Conservation (phyloP, 2,113 vertebrate genomes). For the Zapornia atra region DNA sequence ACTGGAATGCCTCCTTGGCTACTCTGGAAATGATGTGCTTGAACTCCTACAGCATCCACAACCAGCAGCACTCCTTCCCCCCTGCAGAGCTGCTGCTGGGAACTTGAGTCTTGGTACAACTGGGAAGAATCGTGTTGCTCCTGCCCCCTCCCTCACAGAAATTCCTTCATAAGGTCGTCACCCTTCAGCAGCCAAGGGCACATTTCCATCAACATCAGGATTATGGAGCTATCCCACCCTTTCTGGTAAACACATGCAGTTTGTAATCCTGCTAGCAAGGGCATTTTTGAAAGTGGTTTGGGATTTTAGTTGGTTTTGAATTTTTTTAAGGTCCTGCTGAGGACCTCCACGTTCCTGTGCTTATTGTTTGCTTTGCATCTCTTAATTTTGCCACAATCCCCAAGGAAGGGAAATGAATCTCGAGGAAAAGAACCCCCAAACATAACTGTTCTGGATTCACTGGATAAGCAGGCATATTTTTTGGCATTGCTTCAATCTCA, state of each 20-base stretch:
- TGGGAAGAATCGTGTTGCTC: background rate
- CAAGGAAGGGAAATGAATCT: background rate
- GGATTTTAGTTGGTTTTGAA: background rate
- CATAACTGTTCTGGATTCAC: background rate
- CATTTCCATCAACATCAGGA: background rate
- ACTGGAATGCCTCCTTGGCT: background rate
- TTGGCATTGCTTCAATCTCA: background rate
- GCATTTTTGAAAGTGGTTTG: background rate
- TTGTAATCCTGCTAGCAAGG: background rate
- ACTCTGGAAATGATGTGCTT: background rate
- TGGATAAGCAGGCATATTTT: background rate
- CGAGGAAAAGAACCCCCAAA: background rate
- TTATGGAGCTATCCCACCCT: background rate
- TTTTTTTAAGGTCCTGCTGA: background rate
- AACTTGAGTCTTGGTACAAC: background rate
- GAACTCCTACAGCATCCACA: background rate
- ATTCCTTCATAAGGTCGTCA: background rate
- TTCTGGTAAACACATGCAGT: background rate
- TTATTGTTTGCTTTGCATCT: background rate
- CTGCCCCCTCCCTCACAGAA: background rate
- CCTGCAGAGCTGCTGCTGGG: background rate
- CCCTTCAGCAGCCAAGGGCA: background rate
- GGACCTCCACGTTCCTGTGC: background rate
- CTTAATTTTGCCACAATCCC: background rate
- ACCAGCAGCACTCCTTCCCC: background rate